Percentiles rank a stretch among this genome's conserved stretches.
Conservation (phyloP, 2,797 vertebrate genomes). For the Gallinago solitaria region DNA sequence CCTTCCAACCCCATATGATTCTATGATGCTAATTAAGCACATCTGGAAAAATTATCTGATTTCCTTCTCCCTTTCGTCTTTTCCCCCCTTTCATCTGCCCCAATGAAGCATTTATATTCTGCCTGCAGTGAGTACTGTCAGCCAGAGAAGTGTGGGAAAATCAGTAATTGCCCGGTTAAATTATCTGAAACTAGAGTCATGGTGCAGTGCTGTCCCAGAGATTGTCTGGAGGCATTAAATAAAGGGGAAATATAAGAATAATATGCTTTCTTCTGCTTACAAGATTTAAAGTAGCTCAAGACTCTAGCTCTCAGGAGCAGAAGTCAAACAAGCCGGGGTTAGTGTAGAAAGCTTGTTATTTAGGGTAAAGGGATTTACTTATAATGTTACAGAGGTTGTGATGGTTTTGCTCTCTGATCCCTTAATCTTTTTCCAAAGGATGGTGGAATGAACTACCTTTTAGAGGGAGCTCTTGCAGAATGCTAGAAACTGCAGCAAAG, state of each 20-base stretch:
- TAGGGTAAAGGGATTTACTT: conserved; percentile 50
- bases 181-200: background rate
- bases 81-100: rapidly evolving
- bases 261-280: background rate
- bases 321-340: conserved; percentile 13
- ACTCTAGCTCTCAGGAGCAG: background rate
- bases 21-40: background rate
- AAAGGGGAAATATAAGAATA: conserved; percentile 3
- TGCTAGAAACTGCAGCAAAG: background rate
- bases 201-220: background rate
- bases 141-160: background rate
- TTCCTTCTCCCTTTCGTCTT: background rate
- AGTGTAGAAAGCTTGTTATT: conserved; percentile 46
- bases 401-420: conserved; percentile 35
- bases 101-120: background rate
- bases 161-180: background rate
- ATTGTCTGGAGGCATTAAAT: background rate
- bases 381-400: background rate
- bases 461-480: background rate
- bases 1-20: too few relatives aligned
- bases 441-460: background rate
- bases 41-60: background rate
- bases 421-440: conserved; percentile 37
- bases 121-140: background rate
- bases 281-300: conserved; percentile 36